Evolutionary conservation across 1,140 invertebrate species (phyloP).

Genomic region (Plutomurus gul): DNA sequence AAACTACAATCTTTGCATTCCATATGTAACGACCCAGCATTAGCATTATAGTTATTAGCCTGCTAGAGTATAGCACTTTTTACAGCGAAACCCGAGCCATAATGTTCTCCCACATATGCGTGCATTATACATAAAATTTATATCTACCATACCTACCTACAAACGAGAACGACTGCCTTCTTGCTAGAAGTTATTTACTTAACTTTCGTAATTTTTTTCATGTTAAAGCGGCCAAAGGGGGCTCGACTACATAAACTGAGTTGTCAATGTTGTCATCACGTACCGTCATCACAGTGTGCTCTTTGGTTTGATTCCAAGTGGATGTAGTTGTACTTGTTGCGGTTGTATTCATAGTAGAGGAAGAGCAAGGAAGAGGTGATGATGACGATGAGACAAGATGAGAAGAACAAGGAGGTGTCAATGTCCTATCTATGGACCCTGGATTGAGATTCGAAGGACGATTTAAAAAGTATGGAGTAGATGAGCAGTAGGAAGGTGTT

Average conservation of each 20-base stretch:
- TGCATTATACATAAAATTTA: neutral
- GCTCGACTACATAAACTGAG: neutral
- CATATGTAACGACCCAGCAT: too few species aligned
- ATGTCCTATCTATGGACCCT: constrained; percentile 11
- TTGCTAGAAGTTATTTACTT: too few species aligned
- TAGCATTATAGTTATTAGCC: too few species aligned
- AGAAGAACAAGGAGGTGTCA: neutral
- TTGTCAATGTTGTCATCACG: constrained; percentile 14
- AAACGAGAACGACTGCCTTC: neutral
- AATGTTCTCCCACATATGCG: neutral
- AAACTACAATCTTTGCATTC: too few species aligned
- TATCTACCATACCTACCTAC: neutral
- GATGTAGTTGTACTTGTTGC: constrained; percentile 24
- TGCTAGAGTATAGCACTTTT: too few species aligned
- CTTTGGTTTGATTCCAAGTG: constrained; percentile 39
- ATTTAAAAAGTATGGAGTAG: constrained; percentile 23
- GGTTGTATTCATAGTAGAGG: constrained; percentile 5
- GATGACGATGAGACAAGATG: neutral
- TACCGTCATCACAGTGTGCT: constrained; percentile 39
- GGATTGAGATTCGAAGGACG: constrained; percentile 28
- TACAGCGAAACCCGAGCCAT: too few species aligned
- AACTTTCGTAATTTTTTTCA: too few species aligned
- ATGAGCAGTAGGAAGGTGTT: neutral
- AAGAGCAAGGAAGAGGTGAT: neutral
- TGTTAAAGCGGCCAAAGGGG: neutral